Conservation (phyloP, 2,113 vertebrate genomes). For the Garra rufa region DNA sequence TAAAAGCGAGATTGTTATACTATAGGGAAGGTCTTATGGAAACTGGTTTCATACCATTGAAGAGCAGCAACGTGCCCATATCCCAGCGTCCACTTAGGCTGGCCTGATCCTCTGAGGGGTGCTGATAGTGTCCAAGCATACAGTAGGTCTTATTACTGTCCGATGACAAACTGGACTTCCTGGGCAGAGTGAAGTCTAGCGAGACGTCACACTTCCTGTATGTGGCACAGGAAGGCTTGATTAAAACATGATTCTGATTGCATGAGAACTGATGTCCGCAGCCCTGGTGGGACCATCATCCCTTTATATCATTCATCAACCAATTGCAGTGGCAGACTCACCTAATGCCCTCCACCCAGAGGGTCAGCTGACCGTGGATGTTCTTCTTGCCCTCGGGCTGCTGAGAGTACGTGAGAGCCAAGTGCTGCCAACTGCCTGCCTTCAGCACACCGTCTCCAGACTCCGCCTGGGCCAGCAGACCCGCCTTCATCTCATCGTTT, state of each 20-base stretch:
- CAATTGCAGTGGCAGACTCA: conserved; percentile 60
- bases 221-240: conserved; percentile 11
- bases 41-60: conserved; percentile 80
- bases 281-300: neutral
- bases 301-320: neutral
- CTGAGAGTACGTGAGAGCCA: conserved; percentile 89
- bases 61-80: conserved; percentile 89
- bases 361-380: conserved; percentile 81
- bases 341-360: conserved; percentile 95
- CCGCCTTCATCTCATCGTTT: conserved; percentile 90
- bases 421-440: conserved; percentile 88
- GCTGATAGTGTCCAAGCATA: conserved; percentile 87
- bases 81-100: conserved; percentile 80
- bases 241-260: neutral
- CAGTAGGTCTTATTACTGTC: conserved; percentile 96
- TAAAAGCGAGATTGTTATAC: too few species aligned
- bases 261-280: neutral
- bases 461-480: conserved; percentile 88
- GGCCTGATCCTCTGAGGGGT: conserved; percentile 80
- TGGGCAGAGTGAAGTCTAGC: conserved; percentile 90
- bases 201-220: conserved; percentile 87
- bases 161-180: conserved; percentile 92
- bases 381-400: conserved; percentile 93
- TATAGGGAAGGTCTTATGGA: neutral
- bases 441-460: conserved; percentile 82